phyloP scores from a whole-genome alignment of 1,140 invertebrate species.

The Bathynomus jamesi region DNA sequence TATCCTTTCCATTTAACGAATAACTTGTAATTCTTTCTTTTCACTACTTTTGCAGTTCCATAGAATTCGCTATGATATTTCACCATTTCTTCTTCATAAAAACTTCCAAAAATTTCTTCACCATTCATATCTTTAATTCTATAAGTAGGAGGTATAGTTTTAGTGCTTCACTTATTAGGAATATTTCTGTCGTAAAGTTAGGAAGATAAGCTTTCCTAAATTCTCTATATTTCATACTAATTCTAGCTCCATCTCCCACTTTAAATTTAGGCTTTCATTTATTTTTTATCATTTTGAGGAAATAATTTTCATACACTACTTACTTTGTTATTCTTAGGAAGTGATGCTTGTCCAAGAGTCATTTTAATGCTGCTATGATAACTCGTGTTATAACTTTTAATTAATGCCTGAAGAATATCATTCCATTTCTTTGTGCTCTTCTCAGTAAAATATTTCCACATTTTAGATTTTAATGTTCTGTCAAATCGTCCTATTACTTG shows the following conservation, averaged over 20 bases:
- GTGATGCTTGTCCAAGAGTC: slow-evolving; percentile 26
- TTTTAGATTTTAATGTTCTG: slow-evolving; percentile 39
- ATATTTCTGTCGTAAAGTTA: slow-evolving; percentile 37
- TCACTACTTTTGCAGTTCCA: slow-evolving; percentile 16
- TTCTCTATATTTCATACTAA: slow-evolving; percentile 17
- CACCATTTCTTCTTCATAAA: slow-evolving; percentile 3
- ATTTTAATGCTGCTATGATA: slow-evolving; percentile 38
- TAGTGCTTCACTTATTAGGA: slow-evolving; percentile 33
- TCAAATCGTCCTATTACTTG: slow-evolving; percentile 40
- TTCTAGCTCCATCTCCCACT: slow-evolving; percentile 37
- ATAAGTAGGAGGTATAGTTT: slow-evolving; percentile 16
- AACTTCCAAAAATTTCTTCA: slow-evolving; percentile 22
- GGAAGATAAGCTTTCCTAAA: slow-evolving; percentile 37
- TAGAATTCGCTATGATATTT: slow-evolving; percentile 1
- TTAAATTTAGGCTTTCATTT: slow-evolving; percentile 12
- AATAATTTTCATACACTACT: slow-evolving; percentile 1
- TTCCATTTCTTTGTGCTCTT: slow-evolving; percentile 36
- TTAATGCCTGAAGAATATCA: slow-evolving; percentile 34
- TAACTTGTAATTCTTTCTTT: not conserved
- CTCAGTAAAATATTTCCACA: slow-evolving; percentile 38
- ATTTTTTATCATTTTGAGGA: not conserved
- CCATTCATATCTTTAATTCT: slow-evolving; percentile 24
- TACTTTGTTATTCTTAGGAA: slow-evolving; percentile 16
- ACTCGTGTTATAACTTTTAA: slow-evolving; percentile 38
- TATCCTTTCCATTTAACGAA: slow-evolving; percentile 6